Evolutionary conservation across 2,888 invertebrate genomes (phyloP).

Genomic region (Cyaniris semiargus): DNA sequence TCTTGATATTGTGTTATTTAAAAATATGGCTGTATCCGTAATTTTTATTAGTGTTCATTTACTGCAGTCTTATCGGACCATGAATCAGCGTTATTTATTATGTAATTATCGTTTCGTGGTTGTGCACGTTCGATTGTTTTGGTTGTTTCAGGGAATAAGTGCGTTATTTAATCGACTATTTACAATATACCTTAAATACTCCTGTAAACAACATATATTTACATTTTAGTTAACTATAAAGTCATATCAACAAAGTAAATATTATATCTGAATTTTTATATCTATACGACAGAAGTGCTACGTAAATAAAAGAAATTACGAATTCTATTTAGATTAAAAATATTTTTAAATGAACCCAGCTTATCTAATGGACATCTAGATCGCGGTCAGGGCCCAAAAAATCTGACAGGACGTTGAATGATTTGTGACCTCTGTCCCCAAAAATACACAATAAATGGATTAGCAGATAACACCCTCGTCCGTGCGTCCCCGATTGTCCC

Average conservation of each 20-base stretch:
- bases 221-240: background rate
- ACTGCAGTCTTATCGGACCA: slow-evolving; percentile 43
- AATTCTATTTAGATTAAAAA: background rate
- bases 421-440: slow-evolving; percentile 12
- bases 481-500: slow-evolving; percentile 50
- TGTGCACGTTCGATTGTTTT: slow-evolving; percentile 42
- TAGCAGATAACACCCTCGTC: slow-evolving; percentile 54
- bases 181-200: slow-evolving; percentile 5
- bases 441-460: slow-evolving; percentile 64
- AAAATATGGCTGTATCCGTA: slow-evolving; percentile 39
- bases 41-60: slow-evolving; percentile 43
- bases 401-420: slow-evolving; percentile 23
- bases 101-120: slow-evolving; percentile 45
- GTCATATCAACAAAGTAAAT: background rate
- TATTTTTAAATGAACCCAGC: background rate
- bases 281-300: background rate
- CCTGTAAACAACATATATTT: background rate
- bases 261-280: too few relatives aligned
- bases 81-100: slow-evolving; percentile 46
- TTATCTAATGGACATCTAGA: slow-evolving; percentile 24
- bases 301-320: background rate
- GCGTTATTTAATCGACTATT: slow-evolving; percentile 38
- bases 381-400: slow-evolving; percentile 13
- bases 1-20: slow-evolving; percentile 32
- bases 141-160: slow-evolving; percentile 40